Conservation (phyloP, 2,888 invertebrate species). For the Zygogramma bicolorata region DNA sequence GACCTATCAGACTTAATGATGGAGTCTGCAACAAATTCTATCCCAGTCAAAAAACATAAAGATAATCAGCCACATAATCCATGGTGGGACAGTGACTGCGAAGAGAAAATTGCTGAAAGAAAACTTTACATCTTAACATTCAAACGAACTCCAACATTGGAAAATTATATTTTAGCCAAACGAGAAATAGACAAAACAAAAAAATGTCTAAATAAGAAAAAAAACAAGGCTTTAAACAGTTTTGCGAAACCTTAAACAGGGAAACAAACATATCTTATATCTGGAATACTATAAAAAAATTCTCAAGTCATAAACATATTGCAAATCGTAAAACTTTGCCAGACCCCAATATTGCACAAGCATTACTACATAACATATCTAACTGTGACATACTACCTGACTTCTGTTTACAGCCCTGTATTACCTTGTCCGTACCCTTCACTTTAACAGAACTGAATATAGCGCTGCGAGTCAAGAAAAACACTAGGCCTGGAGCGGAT, state of each 20-base stretch:
- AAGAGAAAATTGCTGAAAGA: background rate
- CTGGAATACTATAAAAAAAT: background rate
- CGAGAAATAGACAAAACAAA: background rate
- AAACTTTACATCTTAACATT: background rate
- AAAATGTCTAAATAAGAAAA: background rate
- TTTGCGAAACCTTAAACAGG: background rate
- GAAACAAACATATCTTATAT: background rate
- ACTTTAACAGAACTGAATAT: background rate
- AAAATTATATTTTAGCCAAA: background rate
- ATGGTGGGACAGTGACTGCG: background rate
- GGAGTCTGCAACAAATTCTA: background rate
- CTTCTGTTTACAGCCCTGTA: background rate
- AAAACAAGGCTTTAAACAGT: background rate
- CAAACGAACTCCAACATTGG: background rate
- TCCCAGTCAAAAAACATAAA: background rate
- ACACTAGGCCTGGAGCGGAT: background rate
- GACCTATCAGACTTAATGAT: background rate
- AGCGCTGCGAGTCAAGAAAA: background rate
- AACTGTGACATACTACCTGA: background rate
- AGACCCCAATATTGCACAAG: background rate
- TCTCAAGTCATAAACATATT: background rate
- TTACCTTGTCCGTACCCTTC: background rate
- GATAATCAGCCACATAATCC: background rate
- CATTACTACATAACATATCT: background rate
- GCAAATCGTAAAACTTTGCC: background rate